Evolutionary conservation across 2,888 invertebrate genomes (phyloP).

Genomic region (Polydrusus pterygomalis): DNA sequence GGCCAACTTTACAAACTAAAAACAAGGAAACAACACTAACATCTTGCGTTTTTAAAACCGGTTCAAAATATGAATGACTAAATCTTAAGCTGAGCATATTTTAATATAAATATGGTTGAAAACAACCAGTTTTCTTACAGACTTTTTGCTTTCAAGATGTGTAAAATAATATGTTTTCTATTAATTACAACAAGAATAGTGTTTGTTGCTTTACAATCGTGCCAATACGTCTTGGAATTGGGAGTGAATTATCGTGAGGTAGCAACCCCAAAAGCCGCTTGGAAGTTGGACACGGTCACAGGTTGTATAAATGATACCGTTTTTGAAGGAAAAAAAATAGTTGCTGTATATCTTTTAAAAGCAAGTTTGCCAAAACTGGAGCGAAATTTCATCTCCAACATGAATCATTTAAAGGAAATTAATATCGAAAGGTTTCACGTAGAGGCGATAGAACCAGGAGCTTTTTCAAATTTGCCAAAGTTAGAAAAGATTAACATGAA

Average conservation of each 20-base stretch:
- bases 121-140: background rate
- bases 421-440: background rate
- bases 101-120: background rate
- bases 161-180: background rate
- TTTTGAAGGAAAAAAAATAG: background rate
- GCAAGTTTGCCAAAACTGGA: background rate
- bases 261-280: background rate
- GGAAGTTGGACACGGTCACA: background rate
- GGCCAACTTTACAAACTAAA: no score
- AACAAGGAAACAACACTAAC: no score
- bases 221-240: background rate
- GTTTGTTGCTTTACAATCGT: background rate
- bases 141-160: background rate
- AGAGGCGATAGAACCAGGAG: constrained; percentile 1
- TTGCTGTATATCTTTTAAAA: background rate
- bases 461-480: constrained; percentile 4
- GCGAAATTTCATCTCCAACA: background rate
- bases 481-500: background rate
- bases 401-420: background rate
- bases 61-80: background rate
- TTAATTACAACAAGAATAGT: background rate
- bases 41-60: no score
- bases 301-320: constrained; percentile 14
- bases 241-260: background rate
- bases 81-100: background rate